phyloP scores from a whole-genome alignment of 2,113 vertebrate species.

The Dromiciops gliroides region DNA sequence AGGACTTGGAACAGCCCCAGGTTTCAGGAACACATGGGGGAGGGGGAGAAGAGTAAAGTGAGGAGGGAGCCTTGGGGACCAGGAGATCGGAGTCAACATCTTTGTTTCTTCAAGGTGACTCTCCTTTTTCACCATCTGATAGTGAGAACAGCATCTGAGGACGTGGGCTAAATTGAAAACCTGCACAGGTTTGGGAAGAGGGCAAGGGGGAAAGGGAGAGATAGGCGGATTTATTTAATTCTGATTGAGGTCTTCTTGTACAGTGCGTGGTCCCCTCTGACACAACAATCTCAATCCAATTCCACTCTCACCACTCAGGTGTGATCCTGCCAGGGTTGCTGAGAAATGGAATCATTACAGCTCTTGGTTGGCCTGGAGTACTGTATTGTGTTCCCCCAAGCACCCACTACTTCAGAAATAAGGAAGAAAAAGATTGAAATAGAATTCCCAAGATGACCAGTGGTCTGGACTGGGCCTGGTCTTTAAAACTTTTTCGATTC shows the following conservation, averaged over 20 bases:
- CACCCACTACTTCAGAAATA: background rate
- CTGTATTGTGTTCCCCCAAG: background rate
- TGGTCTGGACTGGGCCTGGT: background rate
- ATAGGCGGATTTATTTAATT: slow-evolving; percentile 60
- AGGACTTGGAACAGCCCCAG: slow-evolving; percentile 85
- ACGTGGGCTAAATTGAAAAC: slow-evolving; percentile 73
- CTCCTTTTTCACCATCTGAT: slow-evolving; percentile 79
- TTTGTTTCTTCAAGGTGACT: slow-evolving; percentile 77
- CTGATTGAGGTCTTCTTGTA: slow-evolving; percentile 49
- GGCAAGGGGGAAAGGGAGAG: slow-evolving; percentile 46
- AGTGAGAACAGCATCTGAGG: slow-evolving; percentile 75
- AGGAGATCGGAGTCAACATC: slow-evolving; percentile 71
- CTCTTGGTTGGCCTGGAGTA: background rate
- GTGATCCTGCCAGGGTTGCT: background rate
- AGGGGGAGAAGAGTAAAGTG: slow-evolving; percentile 56
- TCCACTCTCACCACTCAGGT: slow-evolving; percentile 31
- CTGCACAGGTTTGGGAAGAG: slow-evolving; percentile 61
- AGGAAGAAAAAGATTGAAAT: background rate
- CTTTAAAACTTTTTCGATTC: background rate
- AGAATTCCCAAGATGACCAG: background rate
- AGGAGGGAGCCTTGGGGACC: slow-evolving; percentile 76
- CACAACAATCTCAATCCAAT: slow-evolving; percentile 37
- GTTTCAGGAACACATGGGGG: slow-evolving; percentile 84
- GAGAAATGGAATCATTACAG: background rate
- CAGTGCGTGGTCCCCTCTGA: slow-evolving; percentile 58